Base-by-base conservation (phyloP, 2,797 vertebrate species). In the Manis javanica region DNA sequence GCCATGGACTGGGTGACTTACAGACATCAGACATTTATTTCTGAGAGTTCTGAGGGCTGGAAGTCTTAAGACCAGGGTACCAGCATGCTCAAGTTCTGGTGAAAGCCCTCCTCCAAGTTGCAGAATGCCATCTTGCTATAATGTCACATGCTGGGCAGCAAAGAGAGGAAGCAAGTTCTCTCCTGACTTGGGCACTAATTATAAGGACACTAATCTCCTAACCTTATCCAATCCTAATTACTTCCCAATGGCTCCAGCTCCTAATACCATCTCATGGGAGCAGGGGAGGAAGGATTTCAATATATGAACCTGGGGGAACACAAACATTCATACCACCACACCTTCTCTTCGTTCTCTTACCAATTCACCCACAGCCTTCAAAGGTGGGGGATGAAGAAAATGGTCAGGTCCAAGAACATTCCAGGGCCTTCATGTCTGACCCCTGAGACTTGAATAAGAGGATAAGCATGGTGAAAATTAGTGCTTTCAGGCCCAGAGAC, bases 331-430 rank as follows among this genome's bases (percentile, higher is more conserved):
- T 61, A 49, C 51, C 49, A 42, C 37, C 37, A 82, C 1, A 59
- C 7, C 61, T 77, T 87, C 51, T 69, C 34, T 26, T 93, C 53
- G 61, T 82, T 94, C 72, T 96, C 61, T 87, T 92, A 90, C 42
- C 34, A 72, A 69, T 84, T 92, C 39, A 53, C 15, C 4, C 26
- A 87, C 18, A 95, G 37, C 69, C 14, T 13, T 90, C 19, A 55
- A 78, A 68, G 15, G 13, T 39, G 4, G 2, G 42, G 5, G 0
- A 39, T 57, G 26, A n/a, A 78, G 24, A 26, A 89, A 94, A 86
- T n/a, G 11, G 39, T 64, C 49, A 72, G 23, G 9, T 10, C 26
- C 23, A 61, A 85, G 66, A 90, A 68, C 19, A 31, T 63, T 61
- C 7, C 12, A 77, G 7, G 24, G 8, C 19, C 85, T 91, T 95